These are phyloP conservation scores for Psephotus haematonotus DNA, from an alignment of 2,113 vertebrate genomes.

Conservation along the genomic window DNA sequence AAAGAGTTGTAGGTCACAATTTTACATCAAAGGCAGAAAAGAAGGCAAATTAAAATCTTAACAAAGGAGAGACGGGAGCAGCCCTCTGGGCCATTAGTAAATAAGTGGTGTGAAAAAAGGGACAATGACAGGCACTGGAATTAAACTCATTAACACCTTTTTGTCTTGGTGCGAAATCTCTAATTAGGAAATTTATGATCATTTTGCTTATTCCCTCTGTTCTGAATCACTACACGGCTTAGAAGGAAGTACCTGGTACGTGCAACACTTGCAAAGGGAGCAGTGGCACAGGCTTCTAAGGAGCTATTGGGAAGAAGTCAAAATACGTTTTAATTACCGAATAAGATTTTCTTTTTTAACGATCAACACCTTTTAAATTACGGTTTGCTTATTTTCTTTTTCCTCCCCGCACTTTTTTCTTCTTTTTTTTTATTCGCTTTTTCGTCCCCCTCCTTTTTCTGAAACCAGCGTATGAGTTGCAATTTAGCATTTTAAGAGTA, in stretches of 20 bases:
- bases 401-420: accelerated
- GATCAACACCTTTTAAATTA: not conserved
- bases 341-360: not conserved
- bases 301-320: not conserved
- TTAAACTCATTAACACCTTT: conserved; percentile 78
- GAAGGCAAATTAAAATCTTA: conserved; percentile 77
- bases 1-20: conserved; percentile 80
- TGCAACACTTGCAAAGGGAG: conserved; percentile 42
- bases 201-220: conserved; percentile 68
- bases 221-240: conserved; percentile 35
- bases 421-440: not conserved
- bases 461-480: not conserved
- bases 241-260: conserved; percentile 57
- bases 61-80: conserved; percentile 75
- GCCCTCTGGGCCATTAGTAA: conserved; percentile 80
- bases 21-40: conserved; percentile 82
- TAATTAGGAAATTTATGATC: conserved; percentile 80
- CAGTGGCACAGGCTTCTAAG: not conserved
- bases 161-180: conserved; percentile 76
- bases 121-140: conserved; percentile 72
- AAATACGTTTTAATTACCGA: conserved; percentile 50
- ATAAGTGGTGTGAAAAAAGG: conserved; percentile 76
- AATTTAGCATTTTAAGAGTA: not conserved
- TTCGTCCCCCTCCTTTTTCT: not conserved
- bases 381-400: not conserved